Conservation (phyloP, 2,797 vertebrate species). For the Salarias fasciatus region DNA sequence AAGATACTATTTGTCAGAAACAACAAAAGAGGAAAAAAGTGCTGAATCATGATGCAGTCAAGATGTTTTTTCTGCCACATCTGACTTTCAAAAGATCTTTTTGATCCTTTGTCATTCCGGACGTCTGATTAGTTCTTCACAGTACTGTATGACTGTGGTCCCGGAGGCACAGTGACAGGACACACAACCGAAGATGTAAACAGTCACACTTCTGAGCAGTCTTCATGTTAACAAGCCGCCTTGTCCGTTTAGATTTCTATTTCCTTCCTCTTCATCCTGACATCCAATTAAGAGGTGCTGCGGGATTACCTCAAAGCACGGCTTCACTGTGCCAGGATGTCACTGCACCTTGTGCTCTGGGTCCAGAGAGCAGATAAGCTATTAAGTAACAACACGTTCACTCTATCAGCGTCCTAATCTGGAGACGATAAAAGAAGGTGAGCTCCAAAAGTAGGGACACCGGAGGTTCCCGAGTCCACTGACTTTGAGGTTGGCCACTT, state of each 20-base stretch:
- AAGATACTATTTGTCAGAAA: conserved; percentile 9
- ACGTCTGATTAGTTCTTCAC: conserved; percentile 7
- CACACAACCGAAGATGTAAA: neutral
- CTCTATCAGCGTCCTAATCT: conserved; percentile 18
- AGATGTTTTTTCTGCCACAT: conserved; percentile 33
- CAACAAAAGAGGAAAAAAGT: conserved; percentile 11
- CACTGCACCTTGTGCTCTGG: conserved; percentile 27
- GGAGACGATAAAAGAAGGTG: neutral
- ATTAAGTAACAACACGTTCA: conserved; percentile 31
- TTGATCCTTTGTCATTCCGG: conserved; percentile 29
- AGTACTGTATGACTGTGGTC: conserved; percentile 18
- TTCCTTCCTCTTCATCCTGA: conserved; percentile 66
- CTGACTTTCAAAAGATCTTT: conserved; percentile 34
- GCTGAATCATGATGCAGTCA: conserved; percentile 16
- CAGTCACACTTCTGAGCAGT: neutral
- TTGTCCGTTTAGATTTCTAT: conserved; percentile 49
- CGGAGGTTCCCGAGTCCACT: neutral
- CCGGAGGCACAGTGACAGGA: conserved; percentile 32
- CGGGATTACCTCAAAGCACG: conserved; percentile 53
- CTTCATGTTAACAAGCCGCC: conserved; percentile 9
- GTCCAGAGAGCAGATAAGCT: conserved; percentile 47
- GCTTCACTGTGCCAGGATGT: conserved; percentile 20
- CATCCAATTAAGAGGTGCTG: conserved; percentile 68
- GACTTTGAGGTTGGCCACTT: conserved; percentile 93
- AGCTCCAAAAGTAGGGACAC: conserved; percentile 3